Evolutionary conservation across 2,797 vertebrate species (phyloP), one percentile per base, ranked within the genome.

Genomic region (Margarornis squamiger): DNA sequence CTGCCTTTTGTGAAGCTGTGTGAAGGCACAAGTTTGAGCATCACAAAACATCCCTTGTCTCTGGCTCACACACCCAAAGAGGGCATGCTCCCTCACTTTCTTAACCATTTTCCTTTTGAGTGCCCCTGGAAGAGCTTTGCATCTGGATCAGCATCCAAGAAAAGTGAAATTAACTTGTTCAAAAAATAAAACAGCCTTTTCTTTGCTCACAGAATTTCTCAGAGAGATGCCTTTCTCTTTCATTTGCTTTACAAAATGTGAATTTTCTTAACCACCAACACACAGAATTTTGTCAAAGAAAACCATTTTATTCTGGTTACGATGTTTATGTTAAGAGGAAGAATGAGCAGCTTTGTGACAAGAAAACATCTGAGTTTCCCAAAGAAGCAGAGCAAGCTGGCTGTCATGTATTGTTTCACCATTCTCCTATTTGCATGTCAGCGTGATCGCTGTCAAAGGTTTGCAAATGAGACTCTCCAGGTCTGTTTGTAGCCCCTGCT

Each of bases 291-390:
- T 71, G n/a, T 89, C 51, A 73, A 54, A 89, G 86, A 66, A 80
- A 92, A 38, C 10, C 34, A 10, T 77, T 82, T 90, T 70, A 36
- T 65, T 91, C 66, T 58, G 32, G 20, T 76, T 62, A 54, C 0
- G 0, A 10, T 77, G 57, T 71, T 92, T 82, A 61, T 15, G 43
- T 62, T 75, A 66, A 39, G 54, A 39, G 58, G 86, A 77, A 86
- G 79, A 88, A 88, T 34, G 82, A 46, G 38, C 65, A 71, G 59
- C 85, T 95, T 86, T 92, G 81, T 87, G 89, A 30, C 46, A 78
- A 80, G 76, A 48, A 59, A 84, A 71, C 73, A 78, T 51, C n/a
- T 16, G 74, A 87, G 30, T 38, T 81, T 91, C 52, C 39, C 72
- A 23, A n/a, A 85, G 94, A 24, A 14, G 58, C 54, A 63, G 57